phyloP scores from a whole-genome alignment of 2,888 invertebrate species.

The Aspidiotus destructor region DNA sequence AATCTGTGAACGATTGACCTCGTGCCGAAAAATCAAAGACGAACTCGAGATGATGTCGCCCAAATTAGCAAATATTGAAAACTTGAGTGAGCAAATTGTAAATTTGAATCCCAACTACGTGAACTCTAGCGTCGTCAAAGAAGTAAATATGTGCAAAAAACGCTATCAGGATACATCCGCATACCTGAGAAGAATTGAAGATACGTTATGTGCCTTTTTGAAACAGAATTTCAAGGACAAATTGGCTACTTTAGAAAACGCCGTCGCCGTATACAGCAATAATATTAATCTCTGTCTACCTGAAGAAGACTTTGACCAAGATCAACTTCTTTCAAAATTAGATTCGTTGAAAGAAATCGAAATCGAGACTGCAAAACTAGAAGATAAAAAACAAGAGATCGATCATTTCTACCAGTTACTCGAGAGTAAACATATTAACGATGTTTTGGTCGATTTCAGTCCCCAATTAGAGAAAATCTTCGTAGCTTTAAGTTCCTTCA shows the following conservation, averaged over 20 bases:
- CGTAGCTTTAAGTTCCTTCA: slow-evolving; percentile 58
- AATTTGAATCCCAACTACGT: slow-evolving; percentile 65
- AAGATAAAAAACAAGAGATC: slow-evolving; percentile 37
- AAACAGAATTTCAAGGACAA: slow-evolving; percentile 82
- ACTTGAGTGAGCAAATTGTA: slow-evolving; percentile 60
- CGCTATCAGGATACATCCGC: slow-evolving; percentile 66
- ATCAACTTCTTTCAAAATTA: slow-evolving; percentile 83
- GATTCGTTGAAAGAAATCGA: slow-evolving; percentile 63
- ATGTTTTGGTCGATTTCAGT: slow-evolving; percentile 59
- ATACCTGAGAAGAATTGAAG: slow-evolving; percentile 72
- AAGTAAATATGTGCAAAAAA: slow-evolving; percentile 71
- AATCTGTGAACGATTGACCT: slow-evolving; percentile 66
- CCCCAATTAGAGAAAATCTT: slow-evolving; percentile 46
- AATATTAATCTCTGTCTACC: slow-evolving; percentile 87
- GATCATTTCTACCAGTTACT: slow-evolving; percentile 50
- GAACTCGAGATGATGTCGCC: slow-evolving; percentile 60
- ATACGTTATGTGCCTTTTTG: slow-evolving; percentile 63
- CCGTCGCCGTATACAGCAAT: slow-evolving; percentile 70
- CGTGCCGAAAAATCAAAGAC: slow-evolving; percentile 60
- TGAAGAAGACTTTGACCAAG: slow-evolving; percentile 78
- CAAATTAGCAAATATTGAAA: slow-evolving; percentile 58
- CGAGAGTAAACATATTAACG: slow-evolving; percentile 60
- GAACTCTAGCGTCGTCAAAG: slow-evolving; percentile 68
- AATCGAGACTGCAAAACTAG: slow-evolving; percentile 17
- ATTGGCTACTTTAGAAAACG: slow-evolving; percentile 66